These are phyloP conservation scores for Brachyalestes nurse DNA, from an alignment of 2,797 vertebrate genomes.

Conservation along the genomic window DNA sequence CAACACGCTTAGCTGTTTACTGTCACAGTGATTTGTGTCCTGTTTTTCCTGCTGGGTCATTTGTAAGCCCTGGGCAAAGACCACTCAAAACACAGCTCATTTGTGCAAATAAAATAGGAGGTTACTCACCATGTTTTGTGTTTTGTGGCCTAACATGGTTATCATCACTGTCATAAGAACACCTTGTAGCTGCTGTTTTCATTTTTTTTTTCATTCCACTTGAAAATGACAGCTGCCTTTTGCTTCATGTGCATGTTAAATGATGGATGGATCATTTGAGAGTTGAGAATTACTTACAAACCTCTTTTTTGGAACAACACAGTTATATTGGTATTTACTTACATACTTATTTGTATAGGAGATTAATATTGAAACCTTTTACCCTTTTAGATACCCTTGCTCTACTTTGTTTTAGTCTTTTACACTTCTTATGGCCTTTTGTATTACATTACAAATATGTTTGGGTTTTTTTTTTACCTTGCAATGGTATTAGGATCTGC, in stretches of 20 bases:
- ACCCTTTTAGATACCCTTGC: background rate
- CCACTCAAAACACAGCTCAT: too few species aligned
- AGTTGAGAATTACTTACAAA: background rate
- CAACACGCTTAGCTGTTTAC: conserved; percentile 38
- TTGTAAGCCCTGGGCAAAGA: conserved; percentile 21
- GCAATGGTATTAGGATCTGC: too few species aligned
- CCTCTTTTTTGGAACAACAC: background rate
- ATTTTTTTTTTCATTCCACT: background rate
- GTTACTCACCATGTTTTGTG: background rate
- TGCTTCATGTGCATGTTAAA: background rate
- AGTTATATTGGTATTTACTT: background rate
- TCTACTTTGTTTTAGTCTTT: background rate
- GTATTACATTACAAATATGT: background rate
- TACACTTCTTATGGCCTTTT: background rate
- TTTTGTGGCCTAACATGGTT: background rate
- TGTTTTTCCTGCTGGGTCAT: conserved; percentile 28
- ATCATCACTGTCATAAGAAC: background rate
- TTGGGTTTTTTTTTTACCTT: background rate
- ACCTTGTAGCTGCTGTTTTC: background rate
- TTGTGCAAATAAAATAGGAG: background rate
- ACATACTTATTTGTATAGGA: background rate
- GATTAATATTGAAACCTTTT: background rate
- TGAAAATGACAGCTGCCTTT: background rate
- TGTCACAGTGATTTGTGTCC: conserved; percentile 28
- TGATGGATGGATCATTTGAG: background rate